These are phyloP conservation scores for Stegostoma tigrinum DNA, from an alignment of 2,113 vertebrate species.

Conservation along the genomic window DNA sequence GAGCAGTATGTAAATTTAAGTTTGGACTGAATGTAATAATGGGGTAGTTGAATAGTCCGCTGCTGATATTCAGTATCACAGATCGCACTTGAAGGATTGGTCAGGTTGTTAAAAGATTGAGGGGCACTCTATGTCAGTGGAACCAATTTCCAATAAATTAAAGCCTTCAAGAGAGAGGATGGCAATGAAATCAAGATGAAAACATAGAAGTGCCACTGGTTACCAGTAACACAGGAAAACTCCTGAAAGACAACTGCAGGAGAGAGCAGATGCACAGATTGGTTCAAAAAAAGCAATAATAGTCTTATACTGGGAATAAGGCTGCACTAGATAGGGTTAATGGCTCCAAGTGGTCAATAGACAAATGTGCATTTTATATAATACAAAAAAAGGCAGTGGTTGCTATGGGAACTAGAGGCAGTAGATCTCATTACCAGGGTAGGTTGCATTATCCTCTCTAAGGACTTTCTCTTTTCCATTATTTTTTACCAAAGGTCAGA, in stretches of 20 bases:
- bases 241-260: neutral
- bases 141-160: neutral
- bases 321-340: conserved; percentile 30
- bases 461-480: conserved; percentile 84
- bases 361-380: conserved; percentile 62
- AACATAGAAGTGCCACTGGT: neutral
- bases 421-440: conserved; percentile 76
- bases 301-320: neutral
- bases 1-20: neutral
- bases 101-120: neutral
- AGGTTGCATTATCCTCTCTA: conserved; percentile 76
- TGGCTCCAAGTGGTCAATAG: conserved; percentile 32
- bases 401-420: conserved; percentile 70
- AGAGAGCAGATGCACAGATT: neutral
- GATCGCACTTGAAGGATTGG: neutral
- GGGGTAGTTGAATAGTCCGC: neutral
- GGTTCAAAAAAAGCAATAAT: neutral
- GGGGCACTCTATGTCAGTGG: neutral
- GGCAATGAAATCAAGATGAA: neutral
- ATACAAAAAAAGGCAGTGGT: conserved; percentile 60
- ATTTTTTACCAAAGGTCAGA: conserved; percentile 94
- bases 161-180: neutral
- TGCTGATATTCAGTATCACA: neutral
- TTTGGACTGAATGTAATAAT: neutral
- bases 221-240: neutral